Evolutionary conservation across 1,140 invertebrate species (phyloP), one percentile per base, ranked within the genome.

Genomic region (Micrasema longulum): DNA sequence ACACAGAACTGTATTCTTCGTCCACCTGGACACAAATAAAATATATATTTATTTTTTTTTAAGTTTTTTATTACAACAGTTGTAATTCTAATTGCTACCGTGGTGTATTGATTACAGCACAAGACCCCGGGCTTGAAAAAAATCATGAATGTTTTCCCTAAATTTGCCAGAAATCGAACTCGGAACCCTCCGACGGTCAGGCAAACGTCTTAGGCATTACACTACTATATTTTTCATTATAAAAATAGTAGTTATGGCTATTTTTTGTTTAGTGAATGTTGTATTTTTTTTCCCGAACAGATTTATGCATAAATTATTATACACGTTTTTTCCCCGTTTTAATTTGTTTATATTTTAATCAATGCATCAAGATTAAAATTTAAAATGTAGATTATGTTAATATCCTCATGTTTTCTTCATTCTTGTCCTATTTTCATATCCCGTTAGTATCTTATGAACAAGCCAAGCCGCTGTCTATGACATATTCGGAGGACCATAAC

Each of bases 311-410:
- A 7, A 45, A 31, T 10, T 53, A 53, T 10, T 1, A 31, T 12
- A 23, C 14, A 53, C n/a, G 22, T 31, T 53, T n/a, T 12, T 53
- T 26, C 50, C 22, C 50, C 50, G 12, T 20, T 7, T n/a, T 20
- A 22, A 2, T 18, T 43, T 57, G n/a, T 43, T 57, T 14, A 43
- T 26, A 31, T 22, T 64, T 71, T 64, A 69, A 69, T 69, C 68
- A 69, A 65, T 71, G 38, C 48, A 55, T 64, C 62, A 18, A 52
- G 60, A 71, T 71, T 71, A 71, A 64, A 71, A 71, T 65, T 71
- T 71, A 53, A 64, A 71, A 71, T 71, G 47, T 47, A 55, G 31
- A 71, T 71, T 64, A 71, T 64, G 60, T 23, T 64, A 64, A 64
- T 64, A 64, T 64, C 23, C 60, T 48, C 23, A 48, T 47, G 43